phyloP scores from a whole-genome alignment of 2,113 vertebrate genomes.

The Xyrauchen texanus region DNA sequence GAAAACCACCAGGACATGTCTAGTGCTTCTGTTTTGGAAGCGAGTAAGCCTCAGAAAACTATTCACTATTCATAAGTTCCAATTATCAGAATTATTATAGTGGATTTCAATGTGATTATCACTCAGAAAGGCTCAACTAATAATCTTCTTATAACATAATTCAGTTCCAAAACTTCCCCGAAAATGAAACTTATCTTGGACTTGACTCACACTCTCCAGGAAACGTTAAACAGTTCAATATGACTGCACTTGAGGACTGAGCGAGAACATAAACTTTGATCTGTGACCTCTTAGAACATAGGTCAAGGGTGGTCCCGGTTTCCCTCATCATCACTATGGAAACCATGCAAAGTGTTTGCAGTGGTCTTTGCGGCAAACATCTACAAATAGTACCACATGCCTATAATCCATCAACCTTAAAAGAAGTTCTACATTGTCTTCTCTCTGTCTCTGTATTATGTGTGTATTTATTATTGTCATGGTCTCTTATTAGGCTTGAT shows the following conservation, averaged over 20 bases:
- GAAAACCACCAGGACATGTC: no score
- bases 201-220: not conserved
- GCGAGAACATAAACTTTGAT: slow-evolving; percentile 40
- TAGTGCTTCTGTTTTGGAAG: no score
- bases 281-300: slow-evolving; percentile 39
- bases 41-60: no score
- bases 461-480: slow-evolving; percentile 26
- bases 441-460: slow-evolving; percentile 13
- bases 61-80: not conserved
- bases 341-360: slow-evolving; percentile 37
- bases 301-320: slow-evolving; percentile 36
- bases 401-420: slow-evolving; percentile 13
- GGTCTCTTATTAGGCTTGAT: slow-evolving; percentile 25
- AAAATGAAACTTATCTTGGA: not conserved
- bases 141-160: not conserved
- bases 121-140: not conserved
- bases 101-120: not conserved
- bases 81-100: not conserved
- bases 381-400: slow-evolving; percentile 31
- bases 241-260: slow-evolving; percentile 53
- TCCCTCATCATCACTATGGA: slow-evolving; percentile 40
- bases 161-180: not conserved
- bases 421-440: slow-evolving; percentile 6
- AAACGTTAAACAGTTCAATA: slow-evolving; percentile 69
- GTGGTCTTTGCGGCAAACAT: not conserved